These are phyloP conservation scores for Hirundo rustica DNA, from an alignment of 2,797 vertebrate genomes.

Conservation along the genomic window DNA sequence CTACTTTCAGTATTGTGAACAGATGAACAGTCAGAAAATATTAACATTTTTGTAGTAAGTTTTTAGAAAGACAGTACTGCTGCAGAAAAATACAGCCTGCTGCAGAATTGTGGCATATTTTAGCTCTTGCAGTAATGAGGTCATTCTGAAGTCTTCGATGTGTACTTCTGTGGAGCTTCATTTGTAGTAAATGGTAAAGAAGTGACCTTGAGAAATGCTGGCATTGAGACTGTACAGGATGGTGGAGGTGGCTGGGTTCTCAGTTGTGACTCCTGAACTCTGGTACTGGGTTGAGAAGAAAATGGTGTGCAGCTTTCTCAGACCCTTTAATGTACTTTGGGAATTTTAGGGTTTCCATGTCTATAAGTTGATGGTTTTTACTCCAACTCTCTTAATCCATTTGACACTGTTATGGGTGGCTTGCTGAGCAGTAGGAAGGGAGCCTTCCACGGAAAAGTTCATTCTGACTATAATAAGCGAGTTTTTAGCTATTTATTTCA, in stretches of 20 bases:
- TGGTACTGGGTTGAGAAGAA: neutral
- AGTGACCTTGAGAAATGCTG: neutral
- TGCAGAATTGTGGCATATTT: accelerated
- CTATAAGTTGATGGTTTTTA: neutral
- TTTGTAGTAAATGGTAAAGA: neutral
- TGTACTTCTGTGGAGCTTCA: neutral
- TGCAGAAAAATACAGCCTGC: accelerated
- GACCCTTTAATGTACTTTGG: accelerated
- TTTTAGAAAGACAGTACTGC: neutral
- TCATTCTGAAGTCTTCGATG: neutral
- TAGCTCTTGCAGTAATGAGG: neutral
- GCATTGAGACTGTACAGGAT: accelerated
- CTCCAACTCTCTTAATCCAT: accelerated
- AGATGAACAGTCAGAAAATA: too few relatives aligned
- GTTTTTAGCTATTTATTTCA: neutral
- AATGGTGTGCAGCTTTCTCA: neutral
- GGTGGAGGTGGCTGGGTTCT: accelerated
- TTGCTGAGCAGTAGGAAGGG: neutral
- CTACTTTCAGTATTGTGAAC: neutral
- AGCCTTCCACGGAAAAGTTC: accelerated
- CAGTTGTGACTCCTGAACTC: accelerated
- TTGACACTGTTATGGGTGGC: accelerated
- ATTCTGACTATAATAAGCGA: neutral
- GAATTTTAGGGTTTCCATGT: neutral
- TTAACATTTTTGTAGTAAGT: neutral